Evolutionary conservation across 2,888 invertebrate genomes (phyloP), one percentile per base, ranked within the genome.

Genomic region (Cabera pusaria): DNA sequence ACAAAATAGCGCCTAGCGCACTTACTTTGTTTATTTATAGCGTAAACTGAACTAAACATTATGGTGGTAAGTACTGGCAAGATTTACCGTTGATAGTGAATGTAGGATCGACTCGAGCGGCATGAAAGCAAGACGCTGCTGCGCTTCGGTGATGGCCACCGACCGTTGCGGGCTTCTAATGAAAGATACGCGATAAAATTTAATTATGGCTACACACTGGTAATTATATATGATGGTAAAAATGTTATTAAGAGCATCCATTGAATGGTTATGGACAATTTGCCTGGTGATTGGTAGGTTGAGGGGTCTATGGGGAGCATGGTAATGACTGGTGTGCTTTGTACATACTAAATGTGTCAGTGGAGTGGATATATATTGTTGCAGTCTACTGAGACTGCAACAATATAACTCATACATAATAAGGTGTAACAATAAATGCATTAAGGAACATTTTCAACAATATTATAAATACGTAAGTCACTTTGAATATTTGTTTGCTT

Each of bases 161-260:
- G 61, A 64, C 52, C 47, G 47, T 40, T 69, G 65, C 59, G 67
- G 59, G 62, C 71, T 73, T 69, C 67, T 74, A 76, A 79, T 77
- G 69, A 70, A 76, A 79, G 74, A 76, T 72, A 59, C 53, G 70
- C 70, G 76, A 79, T 82, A 76, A 74, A 73, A 69, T 74, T 72
- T 81, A 81, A 81, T 82, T 82, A 73, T 65, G 66, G 59, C 63
- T 65, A 65, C 59, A 63, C 74, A 78, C 72, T 74, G 50, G 43
- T 56, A 49, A 51, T 55, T 49, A 46, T 42, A 42, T 29, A 46
- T 49, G 50, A 53, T 49, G 53, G 59, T 59, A 56, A 54, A 59
- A 64, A 57, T 65, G 48, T 59, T 60, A 65, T 64, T 71, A 67
- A 57, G 50, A 51, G 49, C 44, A 41, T 36, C 55, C 70, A 68